Percentiles rank a stretch among this genome's conserved stretches.
These are phyloP conservation scores for Phoxinus dragarum DNA, from an alignment of 2,797 vertebrate species.

Conservation along the genomic window DNA sequence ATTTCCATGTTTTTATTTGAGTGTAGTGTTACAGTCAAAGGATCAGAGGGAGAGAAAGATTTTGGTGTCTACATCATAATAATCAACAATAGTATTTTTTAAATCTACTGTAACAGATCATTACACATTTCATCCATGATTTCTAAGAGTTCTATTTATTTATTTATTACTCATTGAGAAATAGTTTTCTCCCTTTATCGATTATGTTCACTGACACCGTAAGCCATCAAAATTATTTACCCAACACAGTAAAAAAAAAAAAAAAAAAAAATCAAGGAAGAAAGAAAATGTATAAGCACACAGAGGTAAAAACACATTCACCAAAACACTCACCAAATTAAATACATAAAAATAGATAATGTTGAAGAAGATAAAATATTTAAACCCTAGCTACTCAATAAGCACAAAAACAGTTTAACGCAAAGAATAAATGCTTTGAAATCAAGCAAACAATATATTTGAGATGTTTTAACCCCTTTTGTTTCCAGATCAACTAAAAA, in stretches of 20 bases:
- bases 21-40: constrained; percentile 61
- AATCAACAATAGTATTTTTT: constrained; percentile 65
- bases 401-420: constrained; percentile 47
- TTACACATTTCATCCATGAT: constrained; percentile 67
- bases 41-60: constrained; percentile 64
- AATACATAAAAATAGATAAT: constrained; percentile 26
- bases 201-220: constrained; percentile 70
- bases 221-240: constrained; percentile 66
- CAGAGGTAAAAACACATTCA: constrained; percentile 61
- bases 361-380: constrained; percentile 38
- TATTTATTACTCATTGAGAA: constrained; percentile 39
- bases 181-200: constrained; percentile 40
- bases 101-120: constrained; percentile 63
- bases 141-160: constrained; percentile 41
- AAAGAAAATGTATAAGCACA: constrained; percentile 58
- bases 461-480: constrained; percentile 41
- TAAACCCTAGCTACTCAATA: constrained; percentile 27
- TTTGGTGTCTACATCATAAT: constrained; percentile 68
- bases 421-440: constrained; percentile 36
- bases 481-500: constrained; percentile 36
- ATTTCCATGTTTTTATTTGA: constrained; percentile 60
- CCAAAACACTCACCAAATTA: constrained; percentile 52
- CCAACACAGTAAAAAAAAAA: constrained; percentile 58
- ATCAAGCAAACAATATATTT: constrained; percentile 37
- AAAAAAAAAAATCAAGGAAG: constrained; percentile 40